phyloP scores from a whole-genome alignment of 2,888 invertebrate genomes.

The Cosmorhoe ocellata region DNA sequence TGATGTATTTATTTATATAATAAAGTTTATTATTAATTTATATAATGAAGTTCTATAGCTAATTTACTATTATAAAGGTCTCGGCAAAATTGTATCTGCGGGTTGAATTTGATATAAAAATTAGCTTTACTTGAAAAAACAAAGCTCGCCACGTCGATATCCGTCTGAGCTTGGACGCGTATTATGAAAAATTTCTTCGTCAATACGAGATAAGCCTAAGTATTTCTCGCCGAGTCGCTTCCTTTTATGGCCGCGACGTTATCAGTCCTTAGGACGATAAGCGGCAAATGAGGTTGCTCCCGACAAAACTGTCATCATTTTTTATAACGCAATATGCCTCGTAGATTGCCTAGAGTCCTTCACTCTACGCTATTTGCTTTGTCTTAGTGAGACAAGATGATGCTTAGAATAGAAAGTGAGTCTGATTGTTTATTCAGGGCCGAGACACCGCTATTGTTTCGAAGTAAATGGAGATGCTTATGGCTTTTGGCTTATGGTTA shows the following conservation, averaged over 20 bases:
- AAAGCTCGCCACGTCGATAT: constrained; percentile 44
- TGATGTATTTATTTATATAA: too few relatives aligned
- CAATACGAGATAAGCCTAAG: constrained; percentile 61
- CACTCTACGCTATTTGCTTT: constrained; percentile 52
- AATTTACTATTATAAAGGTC: too few relatives aligned
- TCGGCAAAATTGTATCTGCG: too few relatives aligned
- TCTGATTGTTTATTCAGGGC: constrained; percentile 44
- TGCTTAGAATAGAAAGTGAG: constrained; percentile 39
- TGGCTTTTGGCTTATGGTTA: constrained; percentile 10
- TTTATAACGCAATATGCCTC: constrained; percentile 69
- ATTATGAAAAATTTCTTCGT: constrained; percentile 54
- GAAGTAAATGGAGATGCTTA: constrained; percentile 20
- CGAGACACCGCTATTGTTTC: constrained; percentile 19
- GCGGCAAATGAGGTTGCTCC: constrained; percentile 60
- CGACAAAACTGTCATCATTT: constrained; percentile 65
- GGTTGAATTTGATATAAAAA: constrained; percentile 25
- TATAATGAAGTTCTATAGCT: too few relatives aligned
- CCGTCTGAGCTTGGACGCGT: constrained; percentile 18
- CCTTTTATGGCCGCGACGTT: constrained; percentile 56
- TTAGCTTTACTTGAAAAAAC: constrained; percentile 41
- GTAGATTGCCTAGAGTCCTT: constrained; percentile 56
- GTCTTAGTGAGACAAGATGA: constrained; percentile 42
- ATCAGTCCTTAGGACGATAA: constrained; percentile 61
- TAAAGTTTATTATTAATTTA: too few relatives aligned
- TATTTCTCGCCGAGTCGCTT: constrained; percentile 60